These are phyloP conservation scores for Melanogrammus aeglefinus DNA, from an alignment of 2,797 vertebrate genomes.

Conservation along the genomic window DNA sequence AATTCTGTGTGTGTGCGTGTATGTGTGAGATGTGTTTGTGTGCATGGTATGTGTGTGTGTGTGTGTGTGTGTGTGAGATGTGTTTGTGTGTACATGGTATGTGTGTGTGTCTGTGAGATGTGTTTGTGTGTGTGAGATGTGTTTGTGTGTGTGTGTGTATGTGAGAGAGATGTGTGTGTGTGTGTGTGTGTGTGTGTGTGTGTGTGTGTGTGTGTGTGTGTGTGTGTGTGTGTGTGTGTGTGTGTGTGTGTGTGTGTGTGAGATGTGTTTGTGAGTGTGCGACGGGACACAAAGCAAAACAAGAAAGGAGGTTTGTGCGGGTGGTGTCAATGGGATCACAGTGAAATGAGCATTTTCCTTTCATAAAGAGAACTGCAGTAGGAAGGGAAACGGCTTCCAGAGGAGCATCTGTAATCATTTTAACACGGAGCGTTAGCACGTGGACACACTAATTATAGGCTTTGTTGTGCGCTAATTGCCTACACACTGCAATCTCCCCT, in stretches of 20 bases:
- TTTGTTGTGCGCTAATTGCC: constrained; percentile 53
- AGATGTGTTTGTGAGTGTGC: neutral
- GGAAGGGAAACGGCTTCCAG: neutral
- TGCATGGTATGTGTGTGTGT: neutral
- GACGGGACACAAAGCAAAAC: neutral
- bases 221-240: too few species aligned
- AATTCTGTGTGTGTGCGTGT: neutral
- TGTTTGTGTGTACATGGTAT: neutral
- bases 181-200: too few species aligned
- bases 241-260: neutral
- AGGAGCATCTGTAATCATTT: constrained; percentile 23
- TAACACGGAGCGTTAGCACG: constrained; percentile 35
- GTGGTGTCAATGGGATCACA: neutral
- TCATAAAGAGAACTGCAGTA: neutral
- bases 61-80: neutral
- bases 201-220: too few species aligned
- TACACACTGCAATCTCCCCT: constrained; percentile 37
- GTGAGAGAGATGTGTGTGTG: neutral
- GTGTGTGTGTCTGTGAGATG: neutral
- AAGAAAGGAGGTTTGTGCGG: neutral
- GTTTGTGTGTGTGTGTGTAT: neutral
- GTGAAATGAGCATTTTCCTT: neutral
- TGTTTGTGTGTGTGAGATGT: too few species aligned
- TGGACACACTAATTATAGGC: constrained; percentile 47
- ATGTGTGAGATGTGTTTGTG: too few species aligned